Conservation (phyloP, 2,888 invertebrate genomes). For the Mesodorylaimus sp. region DNA sequence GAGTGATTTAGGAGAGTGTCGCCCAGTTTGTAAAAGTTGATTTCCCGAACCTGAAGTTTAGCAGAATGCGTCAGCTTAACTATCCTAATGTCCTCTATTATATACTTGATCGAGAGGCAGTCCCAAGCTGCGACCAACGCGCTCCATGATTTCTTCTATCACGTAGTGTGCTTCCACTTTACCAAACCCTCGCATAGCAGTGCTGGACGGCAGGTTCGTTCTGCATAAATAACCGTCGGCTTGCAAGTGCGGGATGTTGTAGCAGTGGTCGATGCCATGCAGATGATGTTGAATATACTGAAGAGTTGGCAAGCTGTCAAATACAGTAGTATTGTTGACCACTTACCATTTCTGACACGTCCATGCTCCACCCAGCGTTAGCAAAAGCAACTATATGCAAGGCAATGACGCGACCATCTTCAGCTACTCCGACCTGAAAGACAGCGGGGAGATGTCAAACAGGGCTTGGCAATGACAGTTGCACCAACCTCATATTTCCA, state of each 20-base stretch:
- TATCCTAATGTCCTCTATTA: too few relatives aligned
- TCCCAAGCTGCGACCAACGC: conserved; percentile 51
- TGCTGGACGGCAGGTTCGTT: conserved; percentile 74
- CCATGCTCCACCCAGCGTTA: neutral
- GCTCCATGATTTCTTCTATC: conserved; percentile 54
- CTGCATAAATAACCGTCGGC: conserved; percentile 50
- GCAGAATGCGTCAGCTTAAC: neutral
- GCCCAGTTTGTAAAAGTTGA: conserved; percentile 4
- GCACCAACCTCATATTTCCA: conserved; percentile 52
- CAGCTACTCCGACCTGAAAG: neutral
- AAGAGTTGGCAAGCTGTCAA: neutral
- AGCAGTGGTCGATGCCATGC: conserved; percentile 46
- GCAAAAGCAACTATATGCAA: neutral
- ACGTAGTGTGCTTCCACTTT: conserved; percentile 72
- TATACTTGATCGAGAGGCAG: conserved; percentile 47
- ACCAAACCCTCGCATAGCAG: conserved; percentile 78
- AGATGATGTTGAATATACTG: neutral
- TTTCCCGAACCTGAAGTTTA: conserved; percentile 13
- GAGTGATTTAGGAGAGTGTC: neutral
- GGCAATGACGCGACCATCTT: neutral
- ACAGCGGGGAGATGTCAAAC: neutral
- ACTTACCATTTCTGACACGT: neutral
- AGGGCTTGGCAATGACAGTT: neutral
- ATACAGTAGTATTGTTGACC: neutral
- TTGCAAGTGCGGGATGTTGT: conserved; percentile 50